A percentile compares a stretch with the other conserved stretches of the same genome.
Evolutionary conservation across 2,797 vertebrate species (phyloP).

Genomic region (Cryptoblepharus egeriae): DNA sequence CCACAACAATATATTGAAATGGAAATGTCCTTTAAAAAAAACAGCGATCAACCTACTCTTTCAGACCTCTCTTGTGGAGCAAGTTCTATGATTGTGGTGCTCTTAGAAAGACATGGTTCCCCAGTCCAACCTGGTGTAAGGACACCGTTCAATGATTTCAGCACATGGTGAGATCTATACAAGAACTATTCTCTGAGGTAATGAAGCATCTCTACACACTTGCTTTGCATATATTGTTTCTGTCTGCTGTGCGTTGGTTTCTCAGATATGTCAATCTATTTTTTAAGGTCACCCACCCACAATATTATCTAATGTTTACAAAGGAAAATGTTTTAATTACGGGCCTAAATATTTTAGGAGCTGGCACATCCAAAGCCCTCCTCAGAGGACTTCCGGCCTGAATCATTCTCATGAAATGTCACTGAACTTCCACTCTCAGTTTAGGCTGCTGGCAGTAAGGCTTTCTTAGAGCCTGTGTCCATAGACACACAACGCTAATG

Average conservation of each 20-base stretch:
- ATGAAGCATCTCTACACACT: neutral
- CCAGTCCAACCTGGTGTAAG: neutral
- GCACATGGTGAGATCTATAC: too few species aligned
- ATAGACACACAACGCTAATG: constrained; percentile 40
- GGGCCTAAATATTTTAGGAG: constrained; percentile 47
- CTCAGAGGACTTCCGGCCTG: constrained; percentile 38
- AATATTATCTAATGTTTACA: neutral
- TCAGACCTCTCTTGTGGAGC: neutral
- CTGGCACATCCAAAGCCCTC: constrained; percentile 42
- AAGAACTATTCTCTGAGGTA: neutral
- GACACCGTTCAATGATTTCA: neutral
- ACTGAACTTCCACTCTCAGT: constrained; percentile 54
- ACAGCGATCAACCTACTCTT: neutral
- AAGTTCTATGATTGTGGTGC: neutral
- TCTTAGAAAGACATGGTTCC: neutral
- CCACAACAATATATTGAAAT: neutral
- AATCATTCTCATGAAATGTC: constrained; percentile 67
- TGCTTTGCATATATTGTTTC: neutral
- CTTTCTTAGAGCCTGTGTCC: constrained; percentile 40
- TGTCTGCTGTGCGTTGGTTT: neutral
- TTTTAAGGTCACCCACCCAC: neutral
- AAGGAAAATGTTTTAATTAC: constrained; percentile 55
- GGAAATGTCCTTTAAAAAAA: neutral
- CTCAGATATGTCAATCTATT: neutral
- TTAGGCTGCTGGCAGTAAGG: constrained; percentile 65